phyloP scores from a whole-genome alignment of 2,888 invertebrate genomes.

The Machimus rusticus region DNA sequence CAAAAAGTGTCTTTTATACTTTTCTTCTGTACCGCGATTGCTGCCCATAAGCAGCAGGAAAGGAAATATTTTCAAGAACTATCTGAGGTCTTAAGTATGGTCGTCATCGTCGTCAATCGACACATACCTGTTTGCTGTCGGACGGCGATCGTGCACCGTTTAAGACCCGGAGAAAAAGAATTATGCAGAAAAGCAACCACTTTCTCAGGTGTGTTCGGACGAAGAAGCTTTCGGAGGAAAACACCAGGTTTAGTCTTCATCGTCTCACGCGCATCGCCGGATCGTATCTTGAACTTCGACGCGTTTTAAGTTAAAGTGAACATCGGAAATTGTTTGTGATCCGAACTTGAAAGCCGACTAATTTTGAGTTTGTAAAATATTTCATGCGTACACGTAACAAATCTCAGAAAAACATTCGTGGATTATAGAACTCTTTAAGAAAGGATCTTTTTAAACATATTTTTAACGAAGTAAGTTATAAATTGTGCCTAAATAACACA shows the following conservation, averaged over 20 bases:
- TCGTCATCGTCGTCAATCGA: not conserved
- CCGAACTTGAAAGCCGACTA: not conserved
- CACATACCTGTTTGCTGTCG: not conserved
- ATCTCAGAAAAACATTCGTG: not conserved
- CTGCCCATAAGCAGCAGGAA: not conserved
- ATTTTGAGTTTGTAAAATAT: not conserved
- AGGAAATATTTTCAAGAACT: constrained; percentile 4
- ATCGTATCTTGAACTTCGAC: not conserved
- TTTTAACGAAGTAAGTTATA: too few relatives aligned
- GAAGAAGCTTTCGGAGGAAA: not conserved
- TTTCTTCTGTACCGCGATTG: not conserved
- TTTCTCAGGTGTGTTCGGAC: constrained; percentile 9
- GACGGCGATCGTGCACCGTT: not conserved
- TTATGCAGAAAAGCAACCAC: not conserved
- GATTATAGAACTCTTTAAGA: not conserved
- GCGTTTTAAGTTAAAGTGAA: not conserved
- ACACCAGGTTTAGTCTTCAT: constrained; percentile 20
- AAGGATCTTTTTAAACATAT: too few relatives aligned
- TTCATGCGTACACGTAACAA: not conserved
- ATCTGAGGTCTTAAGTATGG: not conserved
- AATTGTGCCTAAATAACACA: too few relatives aligned
- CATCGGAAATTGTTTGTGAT: not conserved
- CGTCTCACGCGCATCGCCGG: not conserved
- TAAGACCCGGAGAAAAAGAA: not conserved
- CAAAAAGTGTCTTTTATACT: not conserved